Conservation (phyloP, 1,140 invertebrate genomes). For the Zophobas atratus region DNA sequence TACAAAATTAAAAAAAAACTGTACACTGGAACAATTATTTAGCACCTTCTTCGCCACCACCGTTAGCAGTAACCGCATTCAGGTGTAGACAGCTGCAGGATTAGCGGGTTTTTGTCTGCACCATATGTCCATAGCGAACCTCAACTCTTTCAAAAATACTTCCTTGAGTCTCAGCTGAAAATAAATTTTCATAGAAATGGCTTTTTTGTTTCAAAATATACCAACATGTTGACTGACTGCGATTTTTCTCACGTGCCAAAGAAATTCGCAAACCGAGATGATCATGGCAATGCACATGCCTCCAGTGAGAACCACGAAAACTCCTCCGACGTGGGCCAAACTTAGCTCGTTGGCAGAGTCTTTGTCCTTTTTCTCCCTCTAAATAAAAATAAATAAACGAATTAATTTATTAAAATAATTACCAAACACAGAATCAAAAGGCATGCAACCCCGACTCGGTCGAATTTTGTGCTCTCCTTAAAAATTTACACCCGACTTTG, state of each 20-base stretch:
- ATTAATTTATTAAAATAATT: too few species aligned
- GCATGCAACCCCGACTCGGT: too few species aligned
- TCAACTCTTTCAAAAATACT: constrained; percentile 75
- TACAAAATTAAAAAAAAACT: too few species aligned
- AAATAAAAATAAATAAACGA: too few species aligned
- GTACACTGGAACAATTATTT: background rate
- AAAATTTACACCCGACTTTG: too few species aligned
- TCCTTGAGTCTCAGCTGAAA: constrained; percentile 74
- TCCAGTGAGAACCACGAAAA: constrained; percentile 88
- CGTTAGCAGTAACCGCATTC: background rate
- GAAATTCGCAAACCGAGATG: constrained; percentile 83
- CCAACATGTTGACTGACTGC: constrained; percentile 82
- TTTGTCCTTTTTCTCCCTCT: constrained; percentile 57
- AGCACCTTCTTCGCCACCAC: background rate
- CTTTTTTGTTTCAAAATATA: background rate
- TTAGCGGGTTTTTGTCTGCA: constrained; percentile 73
- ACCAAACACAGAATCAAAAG: too few species aligned
- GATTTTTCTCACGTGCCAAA: constrained; percentile 86
- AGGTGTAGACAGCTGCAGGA: constrained; percentile 8
- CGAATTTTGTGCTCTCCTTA: too few species aligned
- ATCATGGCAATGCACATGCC: constrained; percentile 78
- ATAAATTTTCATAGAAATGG: too few species aligned
- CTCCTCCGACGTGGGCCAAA: constrained; percentile 89
- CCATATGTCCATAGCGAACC: constrained; percentile 77
- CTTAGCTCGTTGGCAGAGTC: constrained; percentile 75